These are phyloP conservation scores for Bedellia somnulentella DNA, from an alignment of 2,888 invertebrate genomes.

Conservation along the genomic window DNA sequence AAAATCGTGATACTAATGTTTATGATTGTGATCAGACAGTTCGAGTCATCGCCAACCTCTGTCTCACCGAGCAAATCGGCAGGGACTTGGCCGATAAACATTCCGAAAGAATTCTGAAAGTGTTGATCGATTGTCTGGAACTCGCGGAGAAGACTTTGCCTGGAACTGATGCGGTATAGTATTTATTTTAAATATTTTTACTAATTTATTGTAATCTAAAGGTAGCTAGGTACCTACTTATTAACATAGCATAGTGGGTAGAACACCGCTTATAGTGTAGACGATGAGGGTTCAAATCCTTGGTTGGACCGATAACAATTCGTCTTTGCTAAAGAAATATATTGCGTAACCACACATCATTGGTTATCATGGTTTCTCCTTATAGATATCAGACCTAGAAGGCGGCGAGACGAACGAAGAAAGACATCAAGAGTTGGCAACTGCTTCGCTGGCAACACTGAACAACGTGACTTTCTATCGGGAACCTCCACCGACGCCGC, in stretches of 20 bases:
- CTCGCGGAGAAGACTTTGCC: slow-evolving; percentile 24
- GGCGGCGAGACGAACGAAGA: slow-evolving; percentile 17
- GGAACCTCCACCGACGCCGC: slow-evolving; percentile 40
- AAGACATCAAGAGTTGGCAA: slow-evolving; percentile 69
- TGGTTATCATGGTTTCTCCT: too few species aligned
- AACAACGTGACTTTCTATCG: slow-evolving; percentile 84
- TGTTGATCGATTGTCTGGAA: slow-evolving; percentile 31
- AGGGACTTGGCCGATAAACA: slow-evolving; percentile 56
- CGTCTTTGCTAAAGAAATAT: too few species aligned
- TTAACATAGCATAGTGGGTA: too few species aligned
- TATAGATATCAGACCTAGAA: too few species aligned
- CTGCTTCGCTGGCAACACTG: slow-evolving; percentile 77
- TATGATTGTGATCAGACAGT: slow-evolving; percentile 67
- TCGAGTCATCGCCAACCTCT: slow-evolving; percentile 83
- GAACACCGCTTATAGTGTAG: too few species aligned
- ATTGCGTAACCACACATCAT: too few species aligned
- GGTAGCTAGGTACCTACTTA: too few species aligned
- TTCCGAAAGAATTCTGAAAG: slow-evolving; percentile 36
- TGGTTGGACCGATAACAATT: too few species aligned
- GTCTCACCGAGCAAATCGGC: slow-evolving; percentile 77
- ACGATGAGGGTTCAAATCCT: too few species aligned
- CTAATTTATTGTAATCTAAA: too few species aligned
- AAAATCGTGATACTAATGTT: too few species aligned
- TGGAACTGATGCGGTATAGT: slow-evolving; percentile 7
- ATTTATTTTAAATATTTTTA: too few species aligned